Base-by-base conservation (phyloP, 2,797 vertebrate species). In the Melanotaenia maccullochi region DNA sequence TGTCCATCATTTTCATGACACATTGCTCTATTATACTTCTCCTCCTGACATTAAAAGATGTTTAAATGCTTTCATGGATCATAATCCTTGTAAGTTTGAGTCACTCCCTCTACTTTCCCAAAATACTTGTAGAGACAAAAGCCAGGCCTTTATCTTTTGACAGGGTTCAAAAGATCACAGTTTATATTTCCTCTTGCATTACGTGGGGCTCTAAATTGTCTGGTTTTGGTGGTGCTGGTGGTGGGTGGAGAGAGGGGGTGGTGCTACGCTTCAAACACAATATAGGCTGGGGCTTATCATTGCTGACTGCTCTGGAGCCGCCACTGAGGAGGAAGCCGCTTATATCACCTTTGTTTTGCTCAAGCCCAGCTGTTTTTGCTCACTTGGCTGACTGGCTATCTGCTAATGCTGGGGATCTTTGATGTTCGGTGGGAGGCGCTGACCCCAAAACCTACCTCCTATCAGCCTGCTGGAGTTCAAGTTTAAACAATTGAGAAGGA, bases 271-370 rank as follows among this genome's bases (percentile, higher is more conserved):
- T 89, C 83, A 88, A 88, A 86, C 79, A 85, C 68, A 79, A 75
- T 64, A 76, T 73, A 78, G 78, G 55, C 80, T 60, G 60, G 44
- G 57, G 64, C 78, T 86, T 90, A 90, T 91, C 90, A 73, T 65
- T 65, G 75, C 59, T 73, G 79, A 73, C 81, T 78, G 75, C 78
- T 81, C 70, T 79, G 70, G 77, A 82, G 85, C 83, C 52, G 69
- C 83, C 80, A 47, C 66, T 25, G 56, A 74, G 73, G 60, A 91
- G 87, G 88, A 88, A 86, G 71, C 71, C 9, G 68, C 87, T 92
- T 88, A 81, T 91, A 93, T 93, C 92, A 91, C 90, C 89, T 87
- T 89, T 93, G 89, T 92, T 92, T 91, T 92, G 84, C 74, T 87
- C 58, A 20, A 33, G 51, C 60, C 80, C 92, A 91, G 91, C 90